Evolutionary conservation across 2,113 vertebrate genomes (phyloP).

Genomic region (Chamaea fasciata): DNA sequence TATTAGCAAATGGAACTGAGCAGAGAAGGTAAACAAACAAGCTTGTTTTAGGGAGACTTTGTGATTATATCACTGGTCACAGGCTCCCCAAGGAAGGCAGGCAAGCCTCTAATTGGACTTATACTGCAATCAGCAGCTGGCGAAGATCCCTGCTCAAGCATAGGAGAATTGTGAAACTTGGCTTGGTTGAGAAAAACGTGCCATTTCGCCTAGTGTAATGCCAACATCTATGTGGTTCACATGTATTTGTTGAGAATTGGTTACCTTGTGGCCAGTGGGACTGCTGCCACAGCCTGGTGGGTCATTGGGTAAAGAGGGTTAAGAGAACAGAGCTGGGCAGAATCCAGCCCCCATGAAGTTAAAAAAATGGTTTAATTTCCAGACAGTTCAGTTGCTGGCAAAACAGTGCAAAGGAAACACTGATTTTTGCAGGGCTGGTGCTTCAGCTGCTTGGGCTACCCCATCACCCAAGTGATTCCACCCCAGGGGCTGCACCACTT

Average conservation of each 20-base stretch:
- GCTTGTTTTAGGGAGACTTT: slow-evolving; percentile 8
- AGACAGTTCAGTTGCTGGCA: neutral
- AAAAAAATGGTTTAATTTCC: neutral
- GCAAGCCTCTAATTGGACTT: slow-evolving; percentile 7
- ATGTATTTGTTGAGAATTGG: neutral
- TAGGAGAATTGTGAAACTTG: neutral
- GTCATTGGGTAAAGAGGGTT: neutral
- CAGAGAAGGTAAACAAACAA: slow-evolving; percentile 49
- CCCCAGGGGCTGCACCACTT: accelerated
- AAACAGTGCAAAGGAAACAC: neutral
- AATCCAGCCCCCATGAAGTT: neutral
- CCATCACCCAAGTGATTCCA: neutral
- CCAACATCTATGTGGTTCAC: neutral
- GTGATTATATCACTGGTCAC: neutral
- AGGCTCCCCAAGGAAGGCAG: neutral
- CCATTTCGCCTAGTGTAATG: neutral
- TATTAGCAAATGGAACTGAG: slow-evolving; percentile 42
- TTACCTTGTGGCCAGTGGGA: neutral
- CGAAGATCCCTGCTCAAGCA: neutral
- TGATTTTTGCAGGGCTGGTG: neutral
- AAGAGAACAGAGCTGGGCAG: neutral
- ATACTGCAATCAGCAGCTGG: neutral
- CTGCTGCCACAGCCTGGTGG: neutral
- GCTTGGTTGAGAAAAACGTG: neutral
- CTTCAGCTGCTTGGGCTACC: accelerated